Base-by-base conservation (phyloP, 2,113 vertebrate genomes). In the Herpailurus yagouaroundi region DNA sequence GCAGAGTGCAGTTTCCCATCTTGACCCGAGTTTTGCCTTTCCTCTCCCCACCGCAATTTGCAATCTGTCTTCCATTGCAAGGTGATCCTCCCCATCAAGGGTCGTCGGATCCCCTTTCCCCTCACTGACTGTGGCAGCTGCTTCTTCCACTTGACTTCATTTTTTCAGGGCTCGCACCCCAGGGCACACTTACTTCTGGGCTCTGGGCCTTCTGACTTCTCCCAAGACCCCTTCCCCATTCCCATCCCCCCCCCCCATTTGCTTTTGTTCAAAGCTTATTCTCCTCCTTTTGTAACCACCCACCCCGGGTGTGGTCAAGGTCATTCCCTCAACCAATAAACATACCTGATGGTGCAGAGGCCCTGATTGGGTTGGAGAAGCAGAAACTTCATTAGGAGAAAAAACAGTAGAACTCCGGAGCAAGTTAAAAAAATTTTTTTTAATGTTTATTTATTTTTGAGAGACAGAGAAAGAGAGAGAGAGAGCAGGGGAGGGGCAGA, bases 1-100 rank as follows among this genome's bases (percentile, higher is more conserved):
- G 29, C 15, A 1, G 25, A n/a, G 5, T 2, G 0, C 55, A 3
- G 63, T 18, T 14, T 50, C 55, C 21, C 55, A 21, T 10, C 10
- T 1, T 9, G n/a, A 41, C 18, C 86, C 3, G 66, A 33, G 14
- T n/a, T 33, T 21, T 10, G 64, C 18, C 52, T 41, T 68, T 45
- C 52, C 29, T 11, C 0, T 12, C 36, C 36, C 12, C 80, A 6
- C 71, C 21, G 33, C 48, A 16, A 2, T 19, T 15, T 2, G 55
- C 16, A 60, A 60, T 18, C 57, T 23, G 7, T 13, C 60, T 19
- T 16, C 8, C 15, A 9, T 2, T 7, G 88, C 16, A 19, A 31
- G 57, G 48, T 5, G 57, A 36, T 16, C 71, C 48, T 66, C 19
- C 48, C 3, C 63, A 33, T 16, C 1, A 6, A 21, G 74, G 29